phyloP scores from a whole-genome alignment of 2,888 invertebrate species.

The Drosophila neutralis region DNA sequence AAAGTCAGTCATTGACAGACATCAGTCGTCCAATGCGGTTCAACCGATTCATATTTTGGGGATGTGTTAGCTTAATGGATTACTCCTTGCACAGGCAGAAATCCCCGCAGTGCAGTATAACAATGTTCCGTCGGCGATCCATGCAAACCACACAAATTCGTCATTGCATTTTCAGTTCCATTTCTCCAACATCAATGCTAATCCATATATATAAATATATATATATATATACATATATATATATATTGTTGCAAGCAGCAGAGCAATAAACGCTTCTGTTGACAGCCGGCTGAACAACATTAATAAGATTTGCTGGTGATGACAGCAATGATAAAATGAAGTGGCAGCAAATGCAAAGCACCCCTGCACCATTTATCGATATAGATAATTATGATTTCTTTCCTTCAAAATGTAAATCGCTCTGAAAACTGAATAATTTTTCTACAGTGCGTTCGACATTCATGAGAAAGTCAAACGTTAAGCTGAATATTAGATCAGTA shows the following conservation, averaged over 20 bases:
- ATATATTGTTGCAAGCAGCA: too few relatives aligned
- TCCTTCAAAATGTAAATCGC: too few relatives aligned
- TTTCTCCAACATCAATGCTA: too few relatives aligned
- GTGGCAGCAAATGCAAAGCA: conserved; percentile 27
- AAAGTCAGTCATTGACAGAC: conserved; percentile 35
- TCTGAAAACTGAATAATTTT: too few relatives aligned
- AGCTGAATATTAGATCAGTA: too few relatives aligned
- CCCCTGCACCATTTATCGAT: not conserved
- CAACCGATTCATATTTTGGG: conserved; percentile 14
- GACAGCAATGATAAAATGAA: conserved; percentile 29
- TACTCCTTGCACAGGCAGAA: conserved; percentile 62
- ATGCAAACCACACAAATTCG: conserved; percentile 56
- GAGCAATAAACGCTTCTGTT: too few relatives aligned
- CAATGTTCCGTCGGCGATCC: conserved; percentile 44
- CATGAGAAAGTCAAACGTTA: too few relatives aligned
- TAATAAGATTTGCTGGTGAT: conserved; percentile 31
- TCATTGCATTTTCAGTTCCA: too few relatives aligned
- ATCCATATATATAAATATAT: too few relatives aligned
- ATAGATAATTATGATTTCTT: too few relatives aligned
- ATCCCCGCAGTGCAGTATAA: conserved; percentile 63
- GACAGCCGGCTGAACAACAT: conserved; percentile 19
- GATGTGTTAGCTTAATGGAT: conserved; percentile 15
- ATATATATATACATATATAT: too few relatives aligned
- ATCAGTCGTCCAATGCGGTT: conserved; percentile 4
- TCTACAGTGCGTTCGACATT: too few relatives aligned